Base-by-base conservation (phyloP, 2,113 vertebrate species). In the Vireo altiloquus region DNA sequence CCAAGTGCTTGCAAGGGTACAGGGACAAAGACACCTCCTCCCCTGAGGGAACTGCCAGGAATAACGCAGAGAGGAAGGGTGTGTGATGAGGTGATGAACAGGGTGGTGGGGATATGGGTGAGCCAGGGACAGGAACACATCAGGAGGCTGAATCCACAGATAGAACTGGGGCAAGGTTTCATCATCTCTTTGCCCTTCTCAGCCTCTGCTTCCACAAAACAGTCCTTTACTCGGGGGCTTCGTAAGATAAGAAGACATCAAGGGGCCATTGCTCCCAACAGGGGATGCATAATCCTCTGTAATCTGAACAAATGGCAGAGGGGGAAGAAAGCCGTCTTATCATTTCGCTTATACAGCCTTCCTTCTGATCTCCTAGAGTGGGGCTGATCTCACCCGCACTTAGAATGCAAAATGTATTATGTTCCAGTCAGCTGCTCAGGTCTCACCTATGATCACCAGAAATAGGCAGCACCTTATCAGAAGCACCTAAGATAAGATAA, bases 41-140 rank as follows among this genome's bases (percentile, higher is more conserved):
- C 68, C 57, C 79, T 49, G 49, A 92, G 76, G 88, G 76, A 95
- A 78, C 60, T 86, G 90, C 82, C 72, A 71, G 64, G 78, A 94
- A 42, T 83, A 89, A 74, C 0, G 11, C 0, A 11, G 75, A 64
- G 37, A n/a, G 66, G 85, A 84, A 50, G 54, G 56, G 56, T 3
- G 6, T 35, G 47, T 56, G 49, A 95, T 92, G 84, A 91, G 69
- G 76, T 24, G 54, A 77, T 74, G 63, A 77, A 72, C 30, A 49
- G 49, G 8, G 7, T 40, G 20, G 25, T 66, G 52, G 35, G 54
- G 56, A 83, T 1, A 1, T 19, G 65, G 35, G 56, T 50, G n/a
- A 88, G 82, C 47, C 0, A 4, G 42, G 64, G 35, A 60, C 11
- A 12, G 37, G 44, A 74, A 70, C 24, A 24, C 1, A 0, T 28